These are phyloP conservation scores for Lutraria lutraria DNA, from an alignment of 2,888 invertebrate species.

Conservation along the genomic window DNA sequence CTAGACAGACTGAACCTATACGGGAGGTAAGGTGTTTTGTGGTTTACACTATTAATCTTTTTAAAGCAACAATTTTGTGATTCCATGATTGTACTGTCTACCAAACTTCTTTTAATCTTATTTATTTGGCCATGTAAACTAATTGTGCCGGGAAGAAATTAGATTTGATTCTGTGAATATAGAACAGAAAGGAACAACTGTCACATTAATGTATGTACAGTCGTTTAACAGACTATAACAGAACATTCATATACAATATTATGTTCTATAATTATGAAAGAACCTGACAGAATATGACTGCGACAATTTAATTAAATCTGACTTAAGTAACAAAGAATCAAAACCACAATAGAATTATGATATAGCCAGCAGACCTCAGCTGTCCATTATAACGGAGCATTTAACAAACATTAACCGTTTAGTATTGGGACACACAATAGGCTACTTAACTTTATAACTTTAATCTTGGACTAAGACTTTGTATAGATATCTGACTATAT, in stretches of 20 bases:
- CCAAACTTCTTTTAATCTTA: constrained; percentile 1
- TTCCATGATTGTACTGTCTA: neutral
- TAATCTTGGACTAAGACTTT: constrained; percentile 6
- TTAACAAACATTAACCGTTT: neutral
- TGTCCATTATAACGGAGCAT: neutral
- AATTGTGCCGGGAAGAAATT: neutral
- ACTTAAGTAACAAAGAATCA: neutral
- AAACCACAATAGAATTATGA: neutral
- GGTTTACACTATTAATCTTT: neutral
- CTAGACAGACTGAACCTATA: neutral
- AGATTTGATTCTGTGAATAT: neutral
- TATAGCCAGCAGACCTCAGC: neutral
- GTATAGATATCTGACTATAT: constrained; percentile 3
- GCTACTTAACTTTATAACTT: constrained; percentile 24
- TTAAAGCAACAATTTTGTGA: neutral
- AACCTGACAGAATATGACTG: neutral
- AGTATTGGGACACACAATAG: neutral
- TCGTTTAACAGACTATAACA: too few species aligned
- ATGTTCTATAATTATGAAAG: neutral
- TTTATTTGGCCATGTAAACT: neutral
- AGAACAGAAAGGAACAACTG: neutral
- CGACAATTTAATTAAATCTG: neutral
- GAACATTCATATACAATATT: too few species aligned
- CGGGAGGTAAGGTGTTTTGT: neutral
- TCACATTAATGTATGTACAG: neutral